Evolutionary conservation across 2,113 vertebrate genomes (phyloP).

Genomic region (Empidonax traillii): DNA sequence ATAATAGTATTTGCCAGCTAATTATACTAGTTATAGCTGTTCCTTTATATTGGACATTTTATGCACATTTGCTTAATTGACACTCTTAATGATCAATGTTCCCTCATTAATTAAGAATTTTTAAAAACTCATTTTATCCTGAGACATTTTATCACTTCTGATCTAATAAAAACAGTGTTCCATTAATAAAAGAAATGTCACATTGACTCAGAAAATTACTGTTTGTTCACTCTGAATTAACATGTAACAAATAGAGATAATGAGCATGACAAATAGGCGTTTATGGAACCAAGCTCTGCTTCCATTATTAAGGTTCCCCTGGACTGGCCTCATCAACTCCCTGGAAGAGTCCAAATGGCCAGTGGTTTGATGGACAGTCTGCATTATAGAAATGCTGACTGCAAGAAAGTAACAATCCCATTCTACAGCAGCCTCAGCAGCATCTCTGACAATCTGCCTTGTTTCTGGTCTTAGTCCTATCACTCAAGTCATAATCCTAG

Average conservation of each 20-base stretch:
- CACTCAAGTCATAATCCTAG: not conserved
- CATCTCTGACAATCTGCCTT: not conserved
- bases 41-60: slow-evolving; percentile 24
- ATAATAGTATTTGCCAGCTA: not conserved
- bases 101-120: slow-evolving; percentile 36
- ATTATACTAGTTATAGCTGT: not conserved
- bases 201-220: slow-evolving; percentile 8
- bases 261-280: not conserved
- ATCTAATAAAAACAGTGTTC: slow-evolving; percentile 24
- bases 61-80: slow-evolving; percentile 40
- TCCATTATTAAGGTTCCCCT: not conserved
- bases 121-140: not conserved
- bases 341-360: not conserved
- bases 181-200: slow-evolving; percentile 28
- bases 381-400: not conserved
- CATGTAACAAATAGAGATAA: not conserved
- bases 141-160: slow-evolving; percentile 31
- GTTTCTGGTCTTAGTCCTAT: not conserved
- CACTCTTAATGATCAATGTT: slow-evolving; percentile 36
- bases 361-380: not conserved
- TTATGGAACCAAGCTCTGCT: not conserved
- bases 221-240: slow-evolving; percentile 10
- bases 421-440: not conserved
- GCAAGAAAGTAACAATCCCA: not conserved
- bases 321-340: not conserved